phyloP scores from a whole-genome alignment of 2,888 invertebrate species.

The Priocnemis perturbator region DNA sequence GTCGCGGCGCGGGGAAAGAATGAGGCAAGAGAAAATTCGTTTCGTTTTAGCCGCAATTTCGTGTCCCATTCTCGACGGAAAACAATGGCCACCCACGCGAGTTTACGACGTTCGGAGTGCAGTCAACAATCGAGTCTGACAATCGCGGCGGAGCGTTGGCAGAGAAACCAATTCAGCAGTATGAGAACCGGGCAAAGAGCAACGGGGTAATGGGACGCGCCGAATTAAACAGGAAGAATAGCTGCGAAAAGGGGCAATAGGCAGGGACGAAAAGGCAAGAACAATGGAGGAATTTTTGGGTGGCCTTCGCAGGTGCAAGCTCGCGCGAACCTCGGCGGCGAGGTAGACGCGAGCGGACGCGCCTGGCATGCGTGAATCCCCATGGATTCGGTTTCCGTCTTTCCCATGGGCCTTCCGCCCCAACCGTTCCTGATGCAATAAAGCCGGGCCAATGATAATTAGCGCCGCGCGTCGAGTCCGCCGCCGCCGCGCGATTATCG shows the following conservation, averaged over 20 bases:
- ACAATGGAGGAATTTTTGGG: constrained; percentile 24
- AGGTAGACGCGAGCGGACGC: constrained; percentile 48
- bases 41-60: too few relatives aligned
- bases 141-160: too few relatives aligned
- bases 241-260: background rate
- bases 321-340: constrained; percentile 29
- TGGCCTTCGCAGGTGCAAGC: constrained; percentile 42
- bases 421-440: constrained; percentile 28
- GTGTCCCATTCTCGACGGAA: too few relatives aligned
- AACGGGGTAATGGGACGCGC: too few relatives aligned
- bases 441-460: constrained; percentile 50
- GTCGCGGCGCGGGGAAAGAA: too few relatives aligned
- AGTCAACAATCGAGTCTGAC: too few relatives aligned
- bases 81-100: too few relatives aligned
- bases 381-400: constrained; percentile 7
- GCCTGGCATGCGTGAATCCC: constrained; percentile 35
- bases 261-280: constrained; percentile 7
- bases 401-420: constrained; percentile 5
- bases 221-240: too few relatives aligned
- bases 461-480: constrained; percentile 29
- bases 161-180: too few relatives aligned
- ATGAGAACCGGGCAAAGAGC: too few relatives aligned
- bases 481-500: constrained; percentile 47
- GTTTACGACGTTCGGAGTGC: too few relatives aligned
- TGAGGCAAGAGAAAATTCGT: too few relatives aligned